Evolutionary conservation across 2,888 invertebrate genomes (phyloP), one percentile per base, ranked within the genome.

Genomic region (Sesia apiformis): DNA sequence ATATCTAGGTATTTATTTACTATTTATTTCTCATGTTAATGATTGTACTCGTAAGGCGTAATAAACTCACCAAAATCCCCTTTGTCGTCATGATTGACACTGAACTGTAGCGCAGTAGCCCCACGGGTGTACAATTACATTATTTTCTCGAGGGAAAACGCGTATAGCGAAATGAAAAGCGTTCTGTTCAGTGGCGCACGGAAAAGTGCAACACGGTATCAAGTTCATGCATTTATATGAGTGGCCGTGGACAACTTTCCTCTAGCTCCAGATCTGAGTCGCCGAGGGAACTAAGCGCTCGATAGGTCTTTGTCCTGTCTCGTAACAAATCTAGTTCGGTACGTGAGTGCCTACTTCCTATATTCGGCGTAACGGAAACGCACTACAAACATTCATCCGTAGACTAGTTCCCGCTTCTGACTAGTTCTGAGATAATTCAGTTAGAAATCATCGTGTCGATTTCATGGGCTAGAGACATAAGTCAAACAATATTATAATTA

Each of bases 221-320:
- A 87, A 85, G 86, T 87, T 84, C 84, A 86, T 70, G 82, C 73
- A 83, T 88, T 87, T 89, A 88, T 88, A 88, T 79, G 73, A 78
- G 73, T 73, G 73, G 66, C 64, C 61, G 61, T 70, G 64, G 70
- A 71, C 83, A 81, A 85, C 86, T 87, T 89, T 88, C 86, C 80
- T 85, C 66, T 52, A 63, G 70, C 66, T 83, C 84, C 81, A 84
- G 83, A 81, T 77, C 63, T 39, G 39, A 50, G 50, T 38, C 69
- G 63, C 61, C 64, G 68, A 77, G 81, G 86, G 84, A 84, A 85
- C 72, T 87, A 84, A 77, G 81, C 82, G 78, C 69, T 63, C 72
- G 69, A 70, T 76, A 75, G 88, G 87, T 88, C 88, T 87, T 83
- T 89, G 88, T 89, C 87, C 88, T 78, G 77, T 67, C 70, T 71